A percentile compares a stretch with the other conserved stretches of the same genome.
Evolutionary conservation across 2,888 invertebrate genomes (phyloP).

Genomic region (Lasioglossum leucozonium): DNA sequence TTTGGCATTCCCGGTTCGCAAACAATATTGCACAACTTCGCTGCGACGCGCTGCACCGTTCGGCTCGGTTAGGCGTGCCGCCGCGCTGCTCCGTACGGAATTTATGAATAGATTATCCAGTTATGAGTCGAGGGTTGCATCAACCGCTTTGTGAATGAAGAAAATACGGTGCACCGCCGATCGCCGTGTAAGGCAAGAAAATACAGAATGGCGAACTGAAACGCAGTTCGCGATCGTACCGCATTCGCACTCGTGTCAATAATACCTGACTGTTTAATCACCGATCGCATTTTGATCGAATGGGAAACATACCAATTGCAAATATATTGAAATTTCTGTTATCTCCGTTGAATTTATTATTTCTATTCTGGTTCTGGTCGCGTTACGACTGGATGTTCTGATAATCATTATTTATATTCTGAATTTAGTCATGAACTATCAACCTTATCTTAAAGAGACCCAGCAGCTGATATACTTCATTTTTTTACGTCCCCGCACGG

Average conservation of each 20-base stretch:
- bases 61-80: not conserved
- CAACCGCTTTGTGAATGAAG: not conserved
- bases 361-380: too few relatives aligned
- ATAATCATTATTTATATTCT: too few relatives aligned
- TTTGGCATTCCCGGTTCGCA: constrained; percentile 46
- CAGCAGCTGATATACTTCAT: too few relatives aligned
- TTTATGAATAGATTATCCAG: constrained; percentile 10
- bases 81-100: not conserved
- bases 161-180: not conserved
- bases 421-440: too few relatives aligned
- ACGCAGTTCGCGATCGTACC: not conserved
- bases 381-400: too few relatives aligned
- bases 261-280: not conserved
- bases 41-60: not conserved
- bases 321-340: too few relatives aligned
- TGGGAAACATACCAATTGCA: too few relatives aligned
- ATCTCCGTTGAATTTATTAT: too few relatives aligned
- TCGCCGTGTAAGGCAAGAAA: not conserved
- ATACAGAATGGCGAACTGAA: not conserved
- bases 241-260: not conserved
- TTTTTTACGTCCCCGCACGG: too few relatives aligned
- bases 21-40: constrained; percentile 28
- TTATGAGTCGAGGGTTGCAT: not conserved
- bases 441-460: too few relatives aligned
- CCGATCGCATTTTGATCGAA: too few relatives aligned